Percentiles rank a stretch among this genome's conserved stretches.
These are phyloP conservation scores for Plectropomus leopardus DNA, from an alignment of 2,113 vertebrate genomes.

Conservation along the genomic window DNA sequence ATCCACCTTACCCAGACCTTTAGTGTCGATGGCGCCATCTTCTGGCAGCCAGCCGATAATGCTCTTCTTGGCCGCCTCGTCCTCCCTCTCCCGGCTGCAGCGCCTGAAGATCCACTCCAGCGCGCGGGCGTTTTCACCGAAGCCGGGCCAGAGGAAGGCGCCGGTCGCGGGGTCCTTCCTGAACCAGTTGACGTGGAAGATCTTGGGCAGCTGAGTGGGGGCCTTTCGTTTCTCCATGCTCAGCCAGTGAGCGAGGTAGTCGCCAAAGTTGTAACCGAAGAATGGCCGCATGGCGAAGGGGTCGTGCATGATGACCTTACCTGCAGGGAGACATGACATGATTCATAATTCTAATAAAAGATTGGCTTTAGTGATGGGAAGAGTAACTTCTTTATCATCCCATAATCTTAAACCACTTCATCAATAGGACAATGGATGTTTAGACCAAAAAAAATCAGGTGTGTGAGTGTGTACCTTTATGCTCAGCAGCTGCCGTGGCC, in stretches of 20 bases:
- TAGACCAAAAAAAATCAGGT: conserved; percentile 55
- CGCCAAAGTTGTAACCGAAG: conserved; percentile 99
- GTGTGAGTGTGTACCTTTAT: conserved; percentile 87
- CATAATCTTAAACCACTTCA: background rate
- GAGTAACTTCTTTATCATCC: background rate
- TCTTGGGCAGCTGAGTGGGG: conserved; percentile 92
- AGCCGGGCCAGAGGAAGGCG: conserved; percentile 96
- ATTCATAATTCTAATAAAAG: background rate
- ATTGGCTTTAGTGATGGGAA: background rate
- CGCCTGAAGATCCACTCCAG: conserved; percentile 97
- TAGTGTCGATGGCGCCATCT: conserved; percentile 85
- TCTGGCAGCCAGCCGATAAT: conserved; percentile 90
- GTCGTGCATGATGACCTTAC: conserved; percentile 96
- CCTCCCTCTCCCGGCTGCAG: conserved; percentile 86
- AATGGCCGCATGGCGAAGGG: conserved; percentile 99
- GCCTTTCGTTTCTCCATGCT: conserved; percentile 90
- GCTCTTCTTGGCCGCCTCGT: conserved; percentile 87
- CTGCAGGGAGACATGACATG: conserved; percentile 71
- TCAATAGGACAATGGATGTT: background rate
- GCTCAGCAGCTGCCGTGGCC: conserved; percentile 96
- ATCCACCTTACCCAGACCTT: conserved; percentile 84
- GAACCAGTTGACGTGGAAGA: conserved; percentile 99
- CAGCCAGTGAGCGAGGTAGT: conserved; percentile 96
- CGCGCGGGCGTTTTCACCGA: conserved; percentile 93
- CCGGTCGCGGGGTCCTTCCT: conserved; percentile 89